These are phyloP conservation scores for Podargus strigoides DNA, from an alignment of 2,797 vertebrate species.

Conservation along the genomic window DNA sequence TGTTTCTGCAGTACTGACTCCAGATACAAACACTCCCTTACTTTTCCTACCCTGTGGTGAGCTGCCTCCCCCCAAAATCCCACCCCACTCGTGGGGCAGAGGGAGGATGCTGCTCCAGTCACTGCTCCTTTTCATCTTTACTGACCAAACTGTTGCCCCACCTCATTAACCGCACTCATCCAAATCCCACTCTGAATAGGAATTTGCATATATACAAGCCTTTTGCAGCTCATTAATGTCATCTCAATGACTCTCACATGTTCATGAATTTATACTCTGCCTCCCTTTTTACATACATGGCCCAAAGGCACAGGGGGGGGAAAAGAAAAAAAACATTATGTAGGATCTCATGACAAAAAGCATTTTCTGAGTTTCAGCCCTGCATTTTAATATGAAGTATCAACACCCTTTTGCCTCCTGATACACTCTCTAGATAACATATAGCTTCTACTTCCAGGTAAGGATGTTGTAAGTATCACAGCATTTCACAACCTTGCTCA, in stretches of 20 bases:
- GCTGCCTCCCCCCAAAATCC: background rate
- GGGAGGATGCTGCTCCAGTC: background rate
- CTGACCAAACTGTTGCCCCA: background rate
- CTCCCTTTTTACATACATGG: background rate
- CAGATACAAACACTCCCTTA: background rate
- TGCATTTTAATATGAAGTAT: background rate
- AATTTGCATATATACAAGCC: background rate
- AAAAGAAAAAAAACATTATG: background rate
- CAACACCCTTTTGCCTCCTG: background rate
- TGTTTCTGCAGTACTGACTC: background rate
- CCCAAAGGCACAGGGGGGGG: background rate
- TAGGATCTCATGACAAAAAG: background rate
- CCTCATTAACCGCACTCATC: background rate
- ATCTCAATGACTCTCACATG: background rate
- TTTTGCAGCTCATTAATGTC: conserved; percentile 17
- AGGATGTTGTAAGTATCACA: background rate
- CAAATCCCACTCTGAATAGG: background rate
- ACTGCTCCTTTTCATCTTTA: background rate
- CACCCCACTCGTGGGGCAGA: rapidly evolving
- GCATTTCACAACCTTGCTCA: background rate
- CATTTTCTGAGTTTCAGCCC: background rate
- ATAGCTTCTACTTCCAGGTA: background rate
- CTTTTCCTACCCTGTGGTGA: background rate
- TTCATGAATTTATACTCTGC: background rate
- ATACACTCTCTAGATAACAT: rapidly evolving